Base-by-base conservation (phyloP, 2,113 vertebrate species). In the Strix aluco region DNA sequence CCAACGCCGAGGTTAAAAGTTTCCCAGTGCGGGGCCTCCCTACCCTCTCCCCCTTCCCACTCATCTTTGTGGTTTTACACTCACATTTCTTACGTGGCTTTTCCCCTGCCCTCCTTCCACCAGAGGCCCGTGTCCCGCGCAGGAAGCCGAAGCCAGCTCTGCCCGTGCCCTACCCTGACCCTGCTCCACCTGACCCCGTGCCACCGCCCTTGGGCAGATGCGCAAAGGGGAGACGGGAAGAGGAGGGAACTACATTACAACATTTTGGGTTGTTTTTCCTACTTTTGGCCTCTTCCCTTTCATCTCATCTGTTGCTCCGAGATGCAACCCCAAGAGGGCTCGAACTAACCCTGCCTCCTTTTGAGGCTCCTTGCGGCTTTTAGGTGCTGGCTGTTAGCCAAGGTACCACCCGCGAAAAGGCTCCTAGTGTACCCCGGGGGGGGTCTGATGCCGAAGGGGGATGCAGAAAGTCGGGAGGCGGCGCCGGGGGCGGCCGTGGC, bases 391-490 rank as follows among this genome's bases (percentile, higher is more conserved):
- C 54, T 23, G 42, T 30, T 23, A 5, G 44, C 81, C 57, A 25
- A 19, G 27, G 51, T 21, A 42, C 27, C 65, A 29, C 36, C 51
- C 49, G 34, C 55, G 62, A 67, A 63, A 54, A n/a, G 15, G 67
- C 62, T 27, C 59, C 70, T 5, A 10, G 8, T 20, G 19, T 5
- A 32, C 47, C 72, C 85, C 78, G 4, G 62, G 58, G 58, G 90
- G 58, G 83, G 69, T 21, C 5, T 1, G 72, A 54, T 21, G 71
- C 62, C 71, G 17, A 58, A 3, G n/a, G 15, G 44, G 47, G 94
- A 83, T 86, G 80, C 80, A 17, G 71, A 30, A 54, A 91, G 92
- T 44, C 27, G 94, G 74, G 83, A 59, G 62, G 88, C 93, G 46
- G 90, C 75, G 79, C 72, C 1, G 84, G 58, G 87, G 47, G 63